phyloP scores from a whole-genome alignment of 2,797 vertebrate genomes.

The Melanogrammus aeglefinus region DNA sequence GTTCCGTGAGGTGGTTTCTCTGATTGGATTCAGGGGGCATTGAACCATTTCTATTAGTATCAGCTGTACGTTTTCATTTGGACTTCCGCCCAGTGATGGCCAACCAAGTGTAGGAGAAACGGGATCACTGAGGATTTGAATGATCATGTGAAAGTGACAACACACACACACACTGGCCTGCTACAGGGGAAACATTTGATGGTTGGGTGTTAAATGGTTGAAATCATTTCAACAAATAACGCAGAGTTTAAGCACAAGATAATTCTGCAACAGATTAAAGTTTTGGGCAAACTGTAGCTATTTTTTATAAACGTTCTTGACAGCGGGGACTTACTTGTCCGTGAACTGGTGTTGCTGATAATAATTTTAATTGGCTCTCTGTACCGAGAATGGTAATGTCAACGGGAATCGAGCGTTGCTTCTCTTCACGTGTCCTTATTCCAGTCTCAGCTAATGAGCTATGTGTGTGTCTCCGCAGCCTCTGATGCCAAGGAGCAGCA shows the following conservation, averaged over 20 bases:
- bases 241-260: neutral
- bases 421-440: neutral
- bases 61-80: too few relatives aligned
- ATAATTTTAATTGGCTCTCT: neutral
- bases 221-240: neutral
- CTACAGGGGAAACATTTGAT: neutral
- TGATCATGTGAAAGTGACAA: neutral
- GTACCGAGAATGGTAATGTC: neutral
- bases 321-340: too few relatives aligned
- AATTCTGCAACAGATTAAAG: neutral
- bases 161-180: neutral
- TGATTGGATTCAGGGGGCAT: too few relatives aligned
- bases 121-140: neutral
- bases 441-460: neutral
- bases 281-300: neutral
- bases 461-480: slow-evolving; percentile 67
- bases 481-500: slow-evolving; percentile 90
- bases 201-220: neutral
- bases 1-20: neutral
- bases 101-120: too few relatives aligned
- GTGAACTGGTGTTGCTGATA: neutral
- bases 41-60: too few relatives aligned
- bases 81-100: too few relatives aligned
- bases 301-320: neutral
- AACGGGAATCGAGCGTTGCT: neutral